Base-by-base conservation (phyloP, 2,888 invertebrate species). In the Apomyelois bistriatella region DNA sequence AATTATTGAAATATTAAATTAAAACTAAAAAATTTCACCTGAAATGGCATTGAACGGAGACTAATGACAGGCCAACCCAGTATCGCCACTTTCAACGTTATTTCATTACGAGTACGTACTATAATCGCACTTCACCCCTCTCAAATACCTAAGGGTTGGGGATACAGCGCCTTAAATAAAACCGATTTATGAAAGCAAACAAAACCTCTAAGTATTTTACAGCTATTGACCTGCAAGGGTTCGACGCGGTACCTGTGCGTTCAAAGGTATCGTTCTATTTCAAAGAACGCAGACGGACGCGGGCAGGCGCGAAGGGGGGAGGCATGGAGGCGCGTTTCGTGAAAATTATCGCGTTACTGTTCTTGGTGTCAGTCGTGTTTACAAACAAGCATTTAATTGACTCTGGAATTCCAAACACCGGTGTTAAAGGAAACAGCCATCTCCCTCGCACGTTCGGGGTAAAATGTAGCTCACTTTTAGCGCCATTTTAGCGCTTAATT, bases 381-480 rank as follows among this genome's bases (percentile, higher is more conserved):
- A 85, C 80, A 85, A 87, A 86, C 81, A 85, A 70, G 68, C 74
- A 70, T 80, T 82, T 84, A 86, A 85, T 84, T 85, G 82, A 81
- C 78, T 68, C 66, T 76, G 72, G 83, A 85, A 85, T 88, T 80
- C 73, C 74, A 84, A 86, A 83, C 85, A 85, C 60, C 61, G 73
- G 55, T 72, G 66, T 70, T 71, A 79, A 79, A 73, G 79, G 79
- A 84, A 85, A 83, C 82, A 79, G 68, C 66, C 59, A 61, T 65
- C 66, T 67, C 67, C 65, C 64, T 64, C 62, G 58, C 68, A 55
- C 58, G 58, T 61, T 60, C 52, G 49, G 60, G 55, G 59, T 58
- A 56, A 58, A 63, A 61, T 65, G 66, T 64, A 54, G 59, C 62
- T 58, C 62, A 53, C 54, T 48, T 58, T 66, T 58, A 59, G 58